Base-by-base conservation (phyloP, 92 coral and sea anemone species). In the Epizoanthus rinbou region DNA sequence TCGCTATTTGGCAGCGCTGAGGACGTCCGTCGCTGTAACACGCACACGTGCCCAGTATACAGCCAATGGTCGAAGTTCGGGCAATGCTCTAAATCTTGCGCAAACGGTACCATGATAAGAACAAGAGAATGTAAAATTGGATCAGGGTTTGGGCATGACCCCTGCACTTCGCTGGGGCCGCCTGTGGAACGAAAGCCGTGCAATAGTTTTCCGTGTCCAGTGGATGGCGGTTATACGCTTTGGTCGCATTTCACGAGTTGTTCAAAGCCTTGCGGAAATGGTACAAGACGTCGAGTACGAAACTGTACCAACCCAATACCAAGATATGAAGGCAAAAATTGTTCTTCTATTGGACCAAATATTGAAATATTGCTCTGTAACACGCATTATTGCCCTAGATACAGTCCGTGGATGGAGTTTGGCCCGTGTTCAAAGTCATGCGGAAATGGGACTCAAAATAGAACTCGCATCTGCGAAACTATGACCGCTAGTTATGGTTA, bases 251-350 rank as follows among this genome's bases (percentile, higher is more conserved):
- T 85, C 76, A 80, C 86, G 43, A 50, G 21, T 19, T 95, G 98
- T 74, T 83, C 98, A 33, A 87, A 80, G 74, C 80, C 92, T 0
- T 95, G 98, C 57, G 98, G 93, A 39, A 87, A 37, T 73, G 98
- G 98, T 14, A 59, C 82, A 22, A 80, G 43, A 76, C 75, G 35
- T 63, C 87, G 94, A 23, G 65, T 50, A 66, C 88, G 98, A 57
- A 73, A 31, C 39, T 95, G 98, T 62, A 83, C 90, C 18, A 88
- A 89, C 65, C 98, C 98, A 41, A 21, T 19, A 16, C 95, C 98
- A 14, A 87, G 81, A 64, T 83, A 93, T 53, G 94, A 92, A 4
- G 98, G 98, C 14, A 84, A 80, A 3, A 85, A 95, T 17, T 95
- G 98, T 69, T 79, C 87, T 8, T 82, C 73, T 33, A 76, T 91